Evolutionary conservation across 2,797 vertebrate species (phyloP), one percentile per base, ranked within the genome.

Genomic region (Yasuhikotakia modesta): DNA sequence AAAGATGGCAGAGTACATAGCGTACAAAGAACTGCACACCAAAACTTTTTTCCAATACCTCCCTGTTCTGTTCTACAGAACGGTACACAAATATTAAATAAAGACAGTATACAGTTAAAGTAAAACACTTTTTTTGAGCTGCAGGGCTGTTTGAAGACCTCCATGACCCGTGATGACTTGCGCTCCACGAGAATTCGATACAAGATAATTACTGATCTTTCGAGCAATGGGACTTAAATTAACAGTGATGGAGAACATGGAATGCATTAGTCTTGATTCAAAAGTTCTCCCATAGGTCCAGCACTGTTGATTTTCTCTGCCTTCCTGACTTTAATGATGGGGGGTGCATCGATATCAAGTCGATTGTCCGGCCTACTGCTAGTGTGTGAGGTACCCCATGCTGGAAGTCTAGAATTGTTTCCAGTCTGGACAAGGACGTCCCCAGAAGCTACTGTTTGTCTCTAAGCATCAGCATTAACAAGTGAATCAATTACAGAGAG

Each of bases 201-300:
- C 24, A 8, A 84, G 81, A 81, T 82, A 82, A 85, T 84, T 85
- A 84, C 79, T 77, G 84, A 83, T 83, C 81, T 76, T 65, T 79
- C 61, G 66, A 80, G 79, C 55, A 79, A 73, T 48, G 64, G 77
- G 82, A 84, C 71, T 83, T 73, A 76, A 84, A 84, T 83, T 82
- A 85, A 78, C 67, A 48, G 79, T 55, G n/a, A 70, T 24, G 65
- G 73, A 22, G 46, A 70, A 75, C 70, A 60, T 19, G 77, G 69
- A 76, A 75, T 65, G 24, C 79, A 85, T 87, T 81, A 85, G 80
- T 85, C 84, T 82, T 48, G 22, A 67, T 78, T 76, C 61, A 32
- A 3, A 76, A 60, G 65, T 74, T 78, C 72, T 79, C 58, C 69
- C 66, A 70, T 30, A 63, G 60, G 74, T 63, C 70, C 12, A 60